Evolutionary conservation across 2,888 invertebrate genomes (phyloP), one percentile per base, ranked within the genome.

Genomic region (Pseudeuparius sepicola): DNA sequence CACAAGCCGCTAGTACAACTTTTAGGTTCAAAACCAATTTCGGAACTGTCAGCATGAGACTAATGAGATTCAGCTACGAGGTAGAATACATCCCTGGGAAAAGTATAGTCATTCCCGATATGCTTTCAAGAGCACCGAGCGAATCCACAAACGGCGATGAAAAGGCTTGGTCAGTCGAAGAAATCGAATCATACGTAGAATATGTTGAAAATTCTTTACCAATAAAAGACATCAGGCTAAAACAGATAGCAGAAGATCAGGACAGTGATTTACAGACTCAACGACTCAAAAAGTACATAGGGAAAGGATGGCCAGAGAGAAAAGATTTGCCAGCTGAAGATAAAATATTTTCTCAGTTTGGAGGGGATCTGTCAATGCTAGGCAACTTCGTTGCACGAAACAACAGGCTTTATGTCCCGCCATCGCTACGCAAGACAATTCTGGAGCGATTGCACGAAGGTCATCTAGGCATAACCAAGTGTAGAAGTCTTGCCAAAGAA

Each of bases 1-100:
- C 59, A 60, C 43, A 57, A 56, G 38, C 59, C 59, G 1, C 39
- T 59, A 4, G 32, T 57, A 2, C 40, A 54, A 11, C 36, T 62
- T 3, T 29, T 61, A 7, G 45, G 51, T 31, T 49, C 48, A 2
- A 60, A 59, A 39, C 39, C 49, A 11, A 37, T 60, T 10, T 49
- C 49, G 29, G 55, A 55, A 6, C 37, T 61, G 4, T 51, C 57
- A 2, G 55, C 24, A 44, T 37, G 33, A 12, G 27, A 10, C 27
- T 33, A 10, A 34, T 28, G n/a, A n/a, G n/a, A n/a, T n/a, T n/a
- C n/a, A n/a, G n/a, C n/a, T n/a, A n/a, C n/a, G n/a, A n/a, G n/a
- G n/a, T n/a, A n/a, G n/a, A n/a, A n/a, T n/a, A n/a, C n/a, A n/a
- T n/a, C n/a, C n/a, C n/a, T n/a, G n/a, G 25, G 12, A 24, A 33